phyloP scores from a whole-genome alignment of 2,113 vertebrate species.

The Xiphophorus couchianus region DNA sequence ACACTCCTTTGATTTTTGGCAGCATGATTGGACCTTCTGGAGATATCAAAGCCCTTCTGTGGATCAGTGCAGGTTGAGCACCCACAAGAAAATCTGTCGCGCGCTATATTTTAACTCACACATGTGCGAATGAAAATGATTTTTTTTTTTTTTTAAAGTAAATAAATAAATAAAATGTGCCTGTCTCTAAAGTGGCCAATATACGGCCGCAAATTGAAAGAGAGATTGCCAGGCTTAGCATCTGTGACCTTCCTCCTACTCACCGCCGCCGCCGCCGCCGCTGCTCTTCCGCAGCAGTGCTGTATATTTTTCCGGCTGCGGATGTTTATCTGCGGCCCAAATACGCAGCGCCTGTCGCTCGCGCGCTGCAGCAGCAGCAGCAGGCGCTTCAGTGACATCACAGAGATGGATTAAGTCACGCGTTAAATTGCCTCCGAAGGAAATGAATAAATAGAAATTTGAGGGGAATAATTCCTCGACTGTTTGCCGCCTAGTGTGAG shows the following conservation, averaged over 20 bases:
- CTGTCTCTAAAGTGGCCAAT: slow-evolving; percentile 71
- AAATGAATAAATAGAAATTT: slow-evolving; percentile 83
- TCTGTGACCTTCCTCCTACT: slow-evolving; percentile 55
- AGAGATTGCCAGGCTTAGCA: slow-evolving; percentile 72
- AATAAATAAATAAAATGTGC: slow-evolving; percentile 19
- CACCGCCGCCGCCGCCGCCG: slow-evolving; percentile 9
- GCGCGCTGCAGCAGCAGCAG: slow-evolving; percentile 57
- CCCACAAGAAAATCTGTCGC: slow-evolving; percentile 54
- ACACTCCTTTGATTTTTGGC: slow-evolving; percentile 52
- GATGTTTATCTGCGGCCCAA: slow-evolving; percentile 66
- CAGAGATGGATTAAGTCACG: slow-evolving; percentile 81
- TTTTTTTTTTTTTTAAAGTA: too few species aligned
- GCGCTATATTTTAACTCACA: slow-evolving; percentile 52
- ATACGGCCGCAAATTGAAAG: slow-evolving; percentile 74
- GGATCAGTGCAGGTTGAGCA: slow-evolving; percentile 71
- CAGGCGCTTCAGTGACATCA: slow-evolving; percentile 65
- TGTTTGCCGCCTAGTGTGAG: slow-evolving; percentile 69
- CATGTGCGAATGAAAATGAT: slow-evolving; percentile 12
- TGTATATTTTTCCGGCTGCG: slow-evolving; percentile 51
- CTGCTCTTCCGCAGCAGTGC: slow-evolving; percentile 44
- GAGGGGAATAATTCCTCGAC: slow-evolving; percentile 78
- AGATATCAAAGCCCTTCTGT: slow-evolving; percentile 55
- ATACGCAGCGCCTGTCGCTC: slow-evolving; percentile 66
- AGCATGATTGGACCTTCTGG: slow-evolving; percentile 54
- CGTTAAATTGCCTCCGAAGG: slow-evolving; percentile 82